Conservation (phyloP, 2,888 invertebrate species). For the Hypena proboscidalis region DNA sequence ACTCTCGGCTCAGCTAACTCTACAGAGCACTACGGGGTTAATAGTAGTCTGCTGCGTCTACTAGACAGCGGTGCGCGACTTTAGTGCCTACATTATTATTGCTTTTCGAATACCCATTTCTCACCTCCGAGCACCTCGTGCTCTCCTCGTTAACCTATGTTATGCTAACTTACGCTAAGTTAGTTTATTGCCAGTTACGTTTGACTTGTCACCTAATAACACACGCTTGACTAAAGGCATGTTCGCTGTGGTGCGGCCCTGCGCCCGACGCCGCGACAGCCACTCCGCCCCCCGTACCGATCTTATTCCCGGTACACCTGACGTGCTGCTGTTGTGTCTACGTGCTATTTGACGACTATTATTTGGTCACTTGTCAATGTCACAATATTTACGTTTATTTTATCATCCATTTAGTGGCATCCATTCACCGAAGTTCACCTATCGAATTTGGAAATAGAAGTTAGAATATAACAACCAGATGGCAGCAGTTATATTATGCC, state of each 20-base stretch:
- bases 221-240: constrained; percentile 78
- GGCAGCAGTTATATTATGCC: no score
- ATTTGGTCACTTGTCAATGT: no score
- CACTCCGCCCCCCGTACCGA: constrained; percentile 36
- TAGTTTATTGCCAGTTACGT: constrained; percentile 81
- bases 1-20: constrained; percentile 36
- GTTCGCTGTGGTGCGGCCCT: constrained; percentile 65
- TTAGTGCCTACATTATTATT: constrained; percentile 82
- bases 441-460: no score
- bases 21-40: constrained; percentile 63
- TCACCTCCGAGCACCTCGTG: constrained; percentile 80
- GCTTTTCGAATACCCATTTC: constrained; percentile 86
- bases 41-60: constrained; percentile 64
- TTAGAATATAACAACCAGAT: no score
- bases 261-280: constrained; percentile 55
- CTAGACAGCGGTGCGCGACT: constrained; percentile 78
- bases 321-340: background rate
- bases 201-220: constrained; percentile 69
- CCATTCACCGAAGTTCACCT: no score
- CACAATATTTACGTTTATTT: no score
- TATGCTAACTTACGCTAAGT: constrained; percentile 71
- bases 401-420: no score
- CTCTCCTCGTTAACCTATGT: constrained; percentile 65
- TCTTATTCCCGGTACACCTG: constrained; percentile 11
- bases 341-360: background rate